A percentile compares a stretch with the other conserved stretches of the same genome.
Conservation (phyloP, 2,797 vertebrate genomes). For the Crocodylus rhombifer region DNA sequence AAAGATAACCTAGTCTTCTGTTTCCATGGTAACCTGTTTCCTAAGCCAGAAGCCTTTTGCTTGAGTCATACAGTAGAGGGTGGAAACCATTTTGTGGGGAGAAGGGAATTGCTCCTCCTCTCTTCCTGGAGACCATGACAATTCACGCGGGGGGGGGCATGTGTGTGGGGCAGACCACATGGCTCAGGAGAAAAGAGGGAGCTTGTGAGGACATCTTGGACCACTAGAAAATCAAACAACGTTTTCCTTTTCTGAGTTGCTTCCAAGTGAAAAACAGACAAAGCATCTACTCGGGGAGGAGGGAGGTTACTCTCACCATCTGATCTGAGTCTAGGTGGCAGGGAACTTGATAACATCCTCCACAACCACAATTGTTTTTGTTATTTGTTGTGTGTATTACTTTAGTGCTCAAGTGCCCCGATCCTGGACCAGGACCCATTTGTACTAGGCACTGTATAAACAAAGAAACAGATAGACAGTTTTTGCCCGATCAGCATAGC, state of each 20-base stretch:
- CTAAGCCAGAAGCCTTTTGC: constrained; percentile 67
- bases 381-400: too few relatives aligned
- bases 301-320: background rate
- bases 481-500: too few relatives aligned
- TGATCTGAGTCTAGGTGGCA: background rate
- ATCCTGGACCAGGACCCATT: too few relatives aligned
- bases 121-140: background rate
- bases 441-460: too few relatives aligned
- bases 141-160: background rate
- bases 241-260: background rate
- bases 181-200: background rate
- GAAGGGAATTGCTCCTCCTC: background rate
- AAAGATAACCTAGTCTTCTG: constrained; percentile 73
- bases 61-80: background rate
- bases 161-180: background rate
- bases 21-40: constrained; percentile 76
- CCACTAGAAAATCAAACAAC: background rate
- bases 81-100: background rate
- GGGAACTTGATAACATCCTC: background rate
- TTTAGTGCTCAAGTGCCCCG: too few relatives aligned
- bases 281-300: background rate
- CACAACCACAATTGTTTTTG: too few relatives aligned
- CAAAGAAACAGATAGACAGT: too few relatives aligned
- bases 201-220: background rate
- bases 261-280: background rate